phyloP scores from a whole-genome alignment of 1,140 invertebrate genomes.

The Macrotrachela quadricornifera region DNA sequence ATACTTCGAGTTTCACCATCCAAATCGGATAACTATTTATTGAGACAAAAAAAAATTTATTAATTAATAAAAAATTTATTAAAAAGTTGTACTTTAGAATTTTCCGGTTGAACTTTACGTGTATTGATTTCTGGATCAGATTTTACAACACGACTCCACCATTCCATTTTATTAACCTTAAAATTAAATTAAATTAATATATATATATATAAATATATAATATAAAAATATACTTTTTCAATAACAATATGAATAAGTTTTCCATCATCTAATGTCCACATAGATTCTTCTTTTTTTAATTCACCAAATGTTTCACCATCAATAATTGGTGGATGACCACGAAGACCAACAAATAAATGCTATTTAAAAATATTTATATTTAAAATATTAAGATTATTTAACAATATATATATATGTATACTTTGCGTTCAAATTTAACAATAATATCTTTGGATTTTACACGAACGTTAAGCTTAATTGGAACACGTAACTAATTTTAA shows the following conservation, averaged over 20 bases:
- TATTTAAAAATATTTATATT: conserved; percentile 58
- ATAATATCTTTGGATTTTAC: conserved; percentile 32
- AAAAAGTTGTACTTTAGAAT: conserved; percentile 70
- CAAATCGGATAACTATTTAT: conserved; percentile 64
- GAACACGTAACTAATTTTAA: background rate
- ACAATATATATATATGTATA: background rate
- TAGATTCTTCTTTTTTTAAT: conserved; percentile 82
- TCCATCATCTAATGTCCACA: conserved; percentile 83
- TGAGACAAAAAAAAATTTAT: no score
- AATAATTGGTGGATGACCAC: conserved; percentile 45
- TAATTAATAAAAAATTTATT: no score
- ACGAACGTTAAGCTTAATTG: conserved; percentile 13
- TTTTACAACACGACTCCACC: conserved; percentile 73
- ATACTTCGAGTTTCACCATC: conserved; percentile 86
- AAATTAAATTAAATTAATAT: conserved; percentile 31
- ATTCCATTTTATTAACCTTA: conserved; percentile 88
- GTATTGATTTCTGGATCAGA: conserved; percentile 91
- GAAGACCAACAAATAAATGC: conserved; percentile 15
- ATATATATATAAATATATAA: conserved; percentile 34
- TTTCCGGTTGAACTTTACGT: conserved; percentile 88
- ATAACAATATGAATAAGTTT: conserved; percentile 59
- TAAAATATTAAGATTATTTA: conserved; percentile 7
- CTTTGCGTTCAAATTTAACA: conserved; percentile 52
- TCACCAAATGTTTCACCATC: conserved; percentile 69
- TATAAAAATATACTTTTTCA: conserved; percentile 42